Conservation (phyloP, 2,888 invertebrate species). For the Drosophila antonietae region DNA sequence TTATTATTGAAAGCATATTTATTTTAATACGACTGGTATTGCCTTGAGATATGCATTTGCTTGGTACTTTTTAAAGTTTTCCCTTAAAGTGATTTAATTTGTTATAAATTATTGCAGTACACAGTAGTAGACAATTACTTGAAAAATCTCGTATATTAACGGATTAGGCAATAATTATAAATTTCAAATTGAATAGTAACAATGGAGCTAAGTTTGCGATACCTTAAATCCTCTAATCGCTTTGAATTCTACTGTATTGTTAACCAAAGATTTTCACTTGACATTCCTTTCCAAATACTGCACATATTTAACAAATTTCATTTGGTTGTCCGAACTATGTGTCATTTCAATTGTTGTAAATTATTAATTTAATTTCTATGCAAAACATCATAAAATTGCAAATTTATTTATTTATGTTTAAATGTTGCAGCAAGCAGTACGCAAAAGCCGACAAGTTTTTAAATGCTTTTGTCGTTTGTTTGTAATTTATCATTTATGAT, state of each 20-base stretch:
- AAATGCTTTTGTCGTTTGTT: conserved; percentile 13
- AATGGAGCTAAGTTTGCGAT: neutral
- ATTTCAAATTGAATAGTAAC: neutral
- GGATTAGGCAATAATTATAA: neutral
- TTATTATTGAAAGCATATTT: conserved; percentile 29
- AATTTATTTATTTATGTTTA: conserved; percentile 22
- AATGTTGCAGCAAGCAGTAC: conserved; percentile 6
- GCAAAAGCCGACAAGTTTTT: conserved; percentile 10
- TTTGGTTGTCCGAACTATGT: neutral
- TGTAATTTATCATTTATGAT: conserved; percentile 18
- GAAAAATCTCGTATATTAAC: neutral
- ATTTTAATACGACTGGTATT: conserved; percentile 4
- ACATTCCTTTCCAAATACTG: neutral
- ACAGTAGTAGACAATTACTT: too few relatives aligned
- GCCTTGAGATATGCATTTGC: neutral
- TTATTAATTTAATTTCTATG: conserved; percentile 28
- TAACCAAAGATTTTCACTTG: neutral
- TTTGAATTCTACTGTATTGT: neutral
- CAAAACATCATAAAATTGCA: conserved; percentile 8
- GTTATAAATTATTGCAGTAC: too few relatives aligned
- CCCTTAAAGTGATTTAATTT: neutral
- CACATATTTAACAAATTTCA: conserved; percentile 12
- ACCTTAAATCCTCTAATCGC: neutral
- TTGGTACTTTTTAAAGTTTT: neutral
- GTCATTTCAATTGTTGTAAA: neutral